Evolutionary conservation across 1,140 invertebrate species (phyloP), one percentile per base, ranked within the genome.

Genomic region (Drosophila eugracilis): DNA sequence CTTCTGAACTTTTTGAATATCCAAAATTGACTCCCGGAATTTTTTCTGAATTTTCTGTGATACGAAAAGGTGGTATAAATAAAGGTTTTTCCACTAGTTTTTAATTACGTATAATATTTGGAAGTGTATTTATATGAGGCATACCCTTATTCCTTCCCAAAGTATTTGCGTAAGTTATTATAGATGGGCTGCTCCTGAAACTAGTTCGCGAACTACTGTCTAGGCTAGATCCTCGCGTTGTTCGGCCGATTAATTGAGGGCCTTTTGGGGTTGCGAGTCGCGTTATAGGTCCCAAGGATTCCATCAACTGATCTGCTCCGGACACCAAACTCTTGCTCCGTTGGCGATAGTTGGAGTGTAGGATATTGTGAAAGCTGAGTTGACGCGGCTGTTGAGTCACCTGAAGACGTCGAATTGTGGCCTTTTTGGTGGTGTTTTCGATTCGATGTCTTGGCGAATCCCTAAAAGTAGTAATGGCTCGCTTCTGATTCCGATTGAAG

Each of bases 341-440:
- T 6, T 71, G 74, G 5, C 59, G 21, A 39, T 70, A 63, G 21
- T 84, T 83, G 4, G 53, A 41, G 9, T 83, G 49, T 5, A 81
- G 49, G 17, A 83, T 32, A 44, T 78, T 83, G n/a, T 49, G 44
- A 12, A 36, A 45, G 45, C 54, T 44, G 3, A 65, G 41, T 0
- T 39, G 32, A 3, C 53, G 58, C 4, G 21, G 21, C 21, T 24
- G 30, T 15, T 55, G 28, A 6, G 14, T 12, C 6, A 34, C 14
- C 10, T 58, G 14, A 19, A 10, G 9, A 1, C 21, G 42, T 5
- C n/a, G 22, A 4, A 1, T 3, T 15, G 9, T 5, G 19, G n/a
- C 12, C 1, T 12, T 22, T 9, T 4, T n/a, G 3, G 1, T 15
- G n/a, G 9, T 3, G 15, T 30, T 17, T 5, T 48, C 17, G n/a